Conservation (phyloP, 92 coral and sea anemone species). For the Muricea muricata region DNA sequence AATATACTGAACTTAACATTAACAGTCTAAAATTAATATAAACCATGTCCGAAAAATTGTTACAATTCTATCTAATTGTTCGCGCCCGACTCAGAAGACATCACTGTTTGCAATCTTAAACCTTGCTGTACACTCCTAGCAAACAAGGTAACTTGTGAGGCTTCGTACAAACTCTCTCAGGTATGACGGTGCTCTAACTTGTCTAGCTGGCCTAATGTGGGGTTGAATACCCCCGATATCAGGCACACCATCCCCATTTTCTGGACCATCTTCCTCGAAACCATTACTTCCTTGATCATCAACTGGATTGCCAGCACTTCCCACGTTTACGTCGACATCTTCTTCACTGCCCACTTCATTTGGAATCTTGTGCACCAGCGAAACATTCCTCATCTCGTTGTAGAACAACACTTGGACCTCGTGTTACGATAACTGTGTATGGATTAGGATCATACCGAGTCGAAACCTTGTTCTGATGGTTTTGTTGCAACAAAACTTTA, state of each 20-base stretch:
- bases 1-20: no score
- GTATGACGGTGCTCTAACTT: slow-evolving; percentile 50
- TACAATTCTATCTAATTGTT: no score
- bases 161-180: slow-evolving; percentile 61
- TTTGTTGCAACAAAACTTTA: slow-evolving; percentile 54
- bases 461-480: slow-evolving; percentile 26
- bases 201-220: slow-evolving; percentile 5
- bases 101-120: no score
- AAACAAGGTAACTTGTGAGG: slow-evolving; percentile 50
- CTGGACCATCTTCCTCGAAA: no score
- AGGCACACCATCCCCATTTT: neutral
- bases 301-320: neutral
- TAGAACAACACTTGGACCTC: slow-evolving; percentile 46
- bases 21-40: no score
- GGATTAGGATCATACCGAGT: slow-evolving; percentile 39
- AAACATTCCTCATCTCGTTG: slow-evolving; percentile 32
- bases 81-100: no score
- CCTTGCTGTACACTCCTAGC: no score
- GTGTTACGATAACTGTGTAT: slow-evolving; percentile 37
- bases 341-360: neutral
- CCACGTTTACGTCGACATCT: neutral
- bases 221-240: neutral
- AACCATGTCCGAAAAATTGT: no score
- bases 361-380: slow-evolving; percentile 44
- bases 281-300: neutral